phyloP scores from a whole-genome alignment of 2,888 invertebrate species.

The Acleris cristana region DNA sequence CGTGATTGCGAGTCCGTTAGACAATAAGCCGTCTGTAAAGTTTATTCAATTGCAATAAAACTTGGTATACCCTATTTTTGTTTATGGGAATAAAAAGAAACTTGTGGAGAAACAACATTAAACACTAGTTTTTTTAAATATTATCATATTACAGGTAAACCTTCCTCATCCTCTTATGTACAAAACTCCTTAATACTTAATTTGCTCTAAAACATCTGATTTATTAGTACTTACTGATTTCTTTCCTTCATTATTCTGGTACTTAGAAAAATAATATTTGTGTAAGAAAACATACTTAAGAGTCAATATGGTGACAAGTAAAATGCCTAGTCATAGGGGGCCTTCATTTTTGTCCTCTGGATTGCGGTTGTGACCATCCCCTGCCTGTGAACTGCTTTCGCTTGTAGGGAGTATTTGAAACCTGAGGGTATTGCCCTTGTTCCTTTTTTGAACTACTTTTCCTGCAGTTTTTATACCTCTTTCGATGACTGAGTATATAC shows the following conservation, averaged over 20 bases:
- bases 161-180: neutral
- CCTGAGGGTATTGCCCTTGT: conserved; percentile 84
- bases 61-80: too few relatives aligned
- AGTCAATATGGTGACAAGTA: conserved; percentile 55
- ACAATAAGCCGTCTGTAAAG: too few relatives aligned
- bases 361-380: conserved; percentile 45
- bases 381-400: conserved; percentile 49
- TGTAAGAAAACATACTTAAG: conserved; percentile 63
- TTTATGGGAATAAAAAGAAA: too few relatives aligned
- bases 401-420: conserved; percentile 85
- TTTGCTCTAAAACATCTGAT: conserved; percentile 21
- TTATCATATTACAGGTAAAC: neutral
- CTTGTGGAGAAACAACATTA: too few relatives aligned
- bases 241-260: conserved; percentile 37
- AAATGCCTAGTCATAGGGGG: conserved; percentile 73
- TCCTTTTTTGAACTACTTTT: conserved; percentile 85
- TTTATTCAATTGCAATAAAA: too few relatives aligned
- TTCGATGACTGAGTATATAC: conserved; percentile 83
- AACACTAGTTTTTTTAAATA: too few relatives aligned
- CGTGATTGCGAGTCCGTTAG: too few relatives aligned
- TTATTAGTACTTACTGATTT: conserved; percentile 31
- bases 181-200: conserved; percentile 13
- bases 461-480: conserved; percentile 74
- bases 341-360: conserved; percentile 55
- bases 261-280: conserved; percentile 55